Conservation (phyloP, 2,113 vertebrate genomes). For the Planiliza haematocheilus region DNA sequence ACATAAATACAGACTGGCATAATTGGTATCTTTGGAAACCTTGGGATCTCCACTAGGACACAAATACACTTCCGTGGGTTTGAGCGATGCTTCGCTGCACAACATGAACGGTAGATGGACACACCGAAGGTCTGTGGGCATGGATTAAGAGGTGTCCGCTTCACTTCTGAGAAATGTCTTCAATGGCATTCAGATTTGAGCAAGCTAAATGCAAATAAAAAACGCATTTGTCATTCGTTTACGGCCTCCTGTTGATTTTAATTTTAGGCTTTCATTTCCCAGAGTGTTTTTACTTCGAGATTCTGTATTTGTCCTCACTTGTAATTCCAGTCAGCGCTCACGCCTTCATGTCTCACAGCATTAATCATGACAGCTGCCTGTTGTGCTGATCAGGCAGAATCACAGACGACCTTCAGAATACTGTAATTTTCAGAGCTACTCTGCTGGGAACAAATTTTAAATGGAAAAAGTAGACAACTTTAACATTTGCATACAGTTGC, state of each 20-base stretch:
- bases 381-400: constrained; percentile 57
- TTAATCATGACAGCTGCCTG: constrained; percentile 55
- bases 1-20: constrained; percentile 21
- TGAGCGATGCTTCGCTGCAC: constrained; percentile 7
- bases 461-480: neutral
- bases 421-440: constrained; percentile 2
- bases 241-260: too few species aligned
- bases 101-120: neutral
- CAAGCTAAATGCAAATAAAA: too few species aligned
- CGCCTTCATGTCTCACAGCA: constrained; percentile 44
- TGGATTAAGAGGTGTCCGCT: too few species aligned
- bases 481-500: neutral
- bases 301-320: constrained; percentile 2
- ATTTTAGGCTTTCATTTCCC: neutral
- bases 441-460: neutral
- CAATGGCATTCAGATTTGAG: too few species aligned
- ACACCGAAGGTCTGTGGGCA: neutral
- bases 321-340: constrained; percentile 37
- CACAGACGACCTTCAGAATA: constrained; percentile 25
- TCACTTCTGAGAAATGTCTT: too few species aligned
- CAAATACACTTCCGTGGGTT: constrained; percentile 14
- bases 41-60: neutral
- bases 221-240: too few species aligned
- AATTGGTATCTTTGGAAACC: constrained; percentile 32
- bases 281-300: neutral